These are phyloP conservation scores for Oncorhynchus gorbuscha DNA, from an alignment of 2,113 vertebrate species.

Conservation along the genomic window DNA sequence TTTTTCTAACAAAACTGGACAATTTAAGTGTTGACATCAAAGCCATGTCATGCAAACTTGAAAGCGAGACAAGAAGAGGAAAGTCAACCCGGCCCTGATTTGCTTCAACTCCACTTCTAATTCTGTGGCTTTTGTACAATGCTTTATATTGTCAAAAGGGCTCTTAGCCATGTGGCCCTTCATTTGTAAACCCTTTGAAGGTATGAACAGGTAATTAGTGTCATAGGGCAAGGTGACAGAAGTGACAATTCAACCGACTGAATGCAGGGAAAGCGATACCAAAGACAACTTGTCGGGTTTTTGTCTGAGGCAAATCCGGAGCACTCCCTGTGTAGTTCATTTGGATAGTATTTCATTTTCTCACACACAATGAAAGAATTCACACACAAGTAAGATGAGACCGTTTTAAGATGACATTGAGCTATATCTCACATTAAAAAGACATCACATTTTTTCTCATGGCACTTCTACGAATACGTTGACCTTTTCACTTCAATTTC, in stretches of 20 bases:
- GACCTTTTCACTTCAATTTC: conserved; percentile 17
- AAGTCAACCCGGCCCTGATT: not conserved
- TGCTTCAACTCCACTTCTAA: not conserved
- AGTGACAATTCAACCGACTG: not conserved
- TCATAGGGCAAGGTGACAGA: not conserved
- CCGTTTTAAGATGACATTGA: conserved; percentile 18
- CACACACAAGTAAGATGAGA: conserved; percentile 24
- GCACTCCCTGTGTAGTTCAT: not conserved
- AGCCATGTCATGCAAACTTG: not conserved
- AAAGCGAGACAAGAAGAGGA: not conserved
- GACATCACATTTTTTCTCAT: conserved; percentile 17
- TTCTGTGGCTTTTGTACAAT: not conserved
- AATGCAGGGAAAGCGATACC: not conserved
- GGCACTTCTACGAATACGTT: conserved; percentile 5
- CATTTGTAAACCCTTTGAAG: not conserved
- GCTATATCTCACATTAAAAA: conserved; percentile 28
- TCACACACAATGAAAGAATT: conserved; percentile 6
- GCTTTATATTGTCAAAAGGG: not conserved
- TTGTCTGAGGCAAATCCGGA: not conserved
- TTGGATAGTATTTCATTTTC: conserved; percentile 1
- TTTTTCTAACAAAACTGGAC: too few relatives aligned
- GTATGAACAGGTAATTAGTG: not conserved
- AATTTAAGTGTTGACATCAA: not conserved
- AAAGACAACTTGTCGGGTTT: not conserved
- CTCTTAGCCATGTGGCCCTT: not conserved